These are phyloP conservation scores for Norana najaformis DNA, from an alignment of 2,888 invertebrate species.

Conservation along the genomic window DNA sequence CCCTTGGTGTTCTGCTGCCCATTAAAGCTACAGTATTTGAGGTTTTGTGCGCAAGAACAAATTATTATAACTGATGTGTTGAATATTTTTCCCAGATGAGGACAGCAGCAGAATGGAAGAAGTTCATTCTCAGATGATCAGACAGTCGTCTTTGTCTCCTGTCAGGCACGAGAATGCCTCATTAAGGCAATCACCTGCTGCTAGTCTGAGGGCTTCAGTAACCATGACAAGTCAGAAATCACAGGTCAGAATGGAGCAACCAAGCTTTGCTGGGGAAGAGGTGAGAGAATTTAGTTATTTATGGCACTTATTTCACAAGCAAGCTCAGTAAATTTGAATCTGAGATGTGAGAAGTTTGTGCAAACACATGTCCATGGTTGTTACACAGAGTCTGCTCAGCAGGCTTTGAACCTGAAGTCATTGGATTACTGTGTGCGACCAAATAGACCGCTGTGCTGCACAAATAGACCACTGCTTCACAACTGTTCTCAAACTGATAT, in stretches of 20 bases:
- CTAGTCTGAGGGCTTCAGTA: background rate
- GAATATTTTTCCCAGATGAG: background rate
- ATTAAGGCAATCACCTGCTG: background rate
- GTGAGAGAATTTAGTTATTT: background rate
- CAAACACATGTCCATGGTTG: too few relatives aligned
- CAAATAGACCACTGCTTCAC: too few relatives aligned
- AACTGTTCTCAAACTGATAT: too few relatives aligned
- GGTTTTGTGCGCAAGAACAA: too few relatives aligned
- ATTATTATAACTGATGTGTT: background rate
- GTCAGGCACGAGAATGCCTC: background rate
- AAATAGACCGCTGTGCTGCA: too few relatives aligned
- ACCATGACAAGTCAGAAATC: slow-evolving; percentile 1
- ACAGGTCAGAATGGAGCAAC: background rate
- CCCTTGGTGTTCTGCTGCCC: too few relatives aligned
- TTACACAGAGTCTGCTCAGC: too few relatives aligned
- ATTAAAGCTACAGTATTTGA: too few relatives aligned
- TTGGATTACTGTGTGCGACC: too few relatives aligned
- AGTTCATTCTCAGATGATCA: background rate
- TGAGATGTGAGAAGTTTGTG: too few relatives aligned
- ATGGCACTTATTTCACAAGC: background rate
- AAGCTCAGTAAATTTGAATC: too few relatives aligned
- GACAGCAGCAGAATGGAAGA: background rate
- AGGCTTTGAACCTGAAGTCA: too few relatives aligned
- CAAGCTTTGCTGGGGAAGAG: background rate
- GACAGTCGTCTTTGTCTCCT: background rate